Base-by-base conservation (phyloP, 2,113 vertebrate species). In the Chlorodrepanis virens region DNA sequence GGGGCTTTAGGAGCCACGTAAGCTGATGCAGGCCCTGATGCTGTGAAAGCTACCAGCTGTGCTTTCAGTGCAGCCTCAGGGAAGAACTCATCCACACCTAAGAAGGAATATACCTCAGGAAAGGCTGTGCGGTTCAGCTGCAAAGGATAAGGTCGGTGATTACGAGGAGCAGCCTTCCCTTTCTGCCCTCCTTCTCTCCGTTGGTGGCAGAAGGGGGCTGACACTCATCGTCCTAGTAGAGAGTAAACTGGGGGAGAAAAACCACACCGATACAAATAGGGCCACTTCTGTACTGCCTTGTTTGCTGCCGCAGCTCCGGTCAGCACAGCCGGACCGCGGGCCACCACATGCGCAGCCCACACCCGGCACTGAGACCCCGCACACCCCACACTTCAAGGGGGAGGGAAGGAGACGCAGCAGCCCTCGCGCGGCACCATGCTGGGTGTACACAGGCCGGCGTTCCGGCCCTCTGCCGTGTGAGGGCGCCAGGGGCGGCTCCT, bases 351-450 rank as follows among this genome's bases (percentile, higher is more conserved):
- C 27, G 12, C 39, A 27, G 35, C 15, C 12, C n/a, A 10, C 64
- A 39, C 2, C 6, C 8, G 3, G 12, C 83, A 11, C 29, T 27
- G 57, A 23, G 39, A 17, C 11, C 20, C 15, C 25, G 45, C 33
- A 42, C 45, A 24, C 8, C 14, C 11, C 29, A 20, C 54, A 16
- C 22, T 11, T 35, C 24, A 5, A 11, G 20, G 4, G 14, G 8
- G 11, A 25, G 11, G 35, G 29, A 13, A 35, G 24, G 0, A 4
- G 23, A 20, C 24, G 6, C 28, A 3, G 37, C 3, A 2, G 7
- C 8, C 2, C 19, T 3, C 2, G 4, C 24, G 0, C 0, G 6
- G 2, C 27, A 28, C 64, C 83, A 40, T 11, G 15, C 11, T 23
- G 54, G 9, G 37, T 3, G 57, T 4, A 2, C 72, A 1, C 31